Base-by-base conservation (phyloP, 2,797 vertebrate genomes). In the Macrochelys suwanniensis region DNA sequence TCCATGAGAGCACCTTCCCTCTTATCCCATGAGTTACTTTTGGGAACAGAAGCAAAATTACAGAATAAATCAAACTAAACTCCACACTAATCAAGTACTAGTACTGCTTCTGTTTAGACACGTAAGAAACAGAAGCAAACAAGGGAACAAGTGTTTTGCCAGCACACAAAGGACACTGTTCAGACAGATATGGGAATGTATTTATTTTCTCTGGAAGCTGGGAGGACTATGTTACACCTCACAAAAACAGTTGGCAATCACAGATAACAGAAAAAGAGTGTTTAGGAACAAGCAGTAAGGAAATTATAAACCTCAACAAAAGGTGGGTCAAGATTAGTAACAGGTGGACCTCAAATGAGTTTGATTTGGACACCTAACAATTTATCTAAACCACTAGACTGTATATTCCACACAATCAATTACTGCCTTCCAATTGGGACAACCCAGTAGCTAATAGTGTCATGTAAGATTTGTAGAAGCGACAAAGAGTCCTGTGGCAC, bases 331-430 rank as follows among this genome's bases (percentile, higher is more conserved):
- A 37, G 19, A 42, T 71, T 71, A 71, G n/a, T 42, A 71, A 71
- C 10, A 37, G 10, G 76, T 56, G 88, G 50, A 59, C 19, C 57
- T 51, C 47, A 89, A 25, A 17, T 47, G 47, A 47, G 19, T 47
- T 77, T 71, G 19, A 71, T 47, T 31, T 77, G 74, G 42, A 26
- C 16, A 45, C 45, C 25, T 45, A 49, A 49, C 26, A 28, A 65
- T 42, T 77, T 45, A 53, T 12, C 19, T 57, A 87, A 82, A 87
- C 12, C 81, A 76, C 28, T 28, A 51, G 8, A 94, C 61, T 13
- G 53, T 0, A 33, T 23, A 0, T 10, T 57, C 28, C 21, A 88
- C 0, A 0, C 6, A 71, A 88, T 2, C 51, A 53, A 26, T 56
- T 89, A 45, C 85, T 85, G 76, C 12, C 33, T 88, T 68, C 68